A percentile compares a stretch with the other conserved stretches of the same genome.
Evolutionary conservation across 2,113 vertebrate genomes (phyloP).

Genomic region (Crotalus helleri): DNA sequence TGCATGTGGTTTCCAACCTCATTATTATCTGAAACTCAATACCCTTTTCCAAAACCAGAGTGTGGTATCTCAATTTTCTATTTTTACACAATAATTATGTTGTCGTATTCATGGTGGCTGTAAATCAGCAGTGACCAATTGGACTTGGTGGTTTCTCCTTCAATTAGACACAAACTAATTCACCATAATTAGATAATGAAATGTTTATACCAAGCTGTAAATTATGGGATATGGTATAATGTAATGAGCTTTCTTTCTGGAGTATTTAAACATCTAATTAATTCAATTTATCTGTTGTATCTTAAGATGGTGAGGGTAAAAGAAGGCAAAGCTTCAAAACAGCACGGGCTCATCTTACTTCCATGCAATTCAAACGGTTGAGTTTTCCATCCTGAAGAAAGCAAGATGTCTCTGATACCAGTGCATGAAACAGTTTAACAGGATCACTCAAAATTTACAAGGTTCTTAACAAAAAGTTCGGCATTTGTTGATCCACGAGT

Average conservation of each 20-base stretch:
- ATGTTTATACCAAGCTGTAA: neutral
- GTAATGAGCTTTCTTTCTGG: neutral
- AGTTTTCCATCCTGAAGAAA: neutral
- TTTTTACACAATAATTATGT: neutral
- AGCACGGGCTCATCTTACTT: too few species aligned
- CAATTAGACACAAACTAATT: neutral
- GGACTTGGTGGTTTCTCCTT: neutral
- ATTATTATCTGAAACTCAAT: neutral
- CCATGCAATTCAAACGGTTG: neutral
- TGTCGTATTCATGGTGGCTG: neutral
- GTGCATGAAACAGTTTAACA: constrained; percentile 9
- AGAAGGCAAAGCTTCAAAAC: neutral
- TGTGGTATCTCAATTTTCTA: neutral
- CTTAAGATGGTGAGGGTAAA: neutral
- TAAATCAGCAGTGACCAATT: neutral
- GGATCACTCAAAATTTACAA: neutral
- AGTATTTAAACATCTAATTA: neutral
- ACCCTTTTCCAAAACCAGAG: neutral
- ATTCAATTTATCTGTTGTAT: neutral
- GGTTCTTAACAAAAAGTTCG: neutral
- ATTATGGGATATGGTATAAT: neutral
- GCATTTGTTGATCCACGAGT: neutral
- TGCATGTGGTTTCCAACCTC: neutral
- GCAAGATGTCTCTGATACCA: neutral
- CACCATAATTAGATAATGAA: neutral